These are phyloP conservation scores for Campopleginae sp. DNA, from an alignment of 2,888 invertebrate genomes.

Conservation along the genomic window DNA sequence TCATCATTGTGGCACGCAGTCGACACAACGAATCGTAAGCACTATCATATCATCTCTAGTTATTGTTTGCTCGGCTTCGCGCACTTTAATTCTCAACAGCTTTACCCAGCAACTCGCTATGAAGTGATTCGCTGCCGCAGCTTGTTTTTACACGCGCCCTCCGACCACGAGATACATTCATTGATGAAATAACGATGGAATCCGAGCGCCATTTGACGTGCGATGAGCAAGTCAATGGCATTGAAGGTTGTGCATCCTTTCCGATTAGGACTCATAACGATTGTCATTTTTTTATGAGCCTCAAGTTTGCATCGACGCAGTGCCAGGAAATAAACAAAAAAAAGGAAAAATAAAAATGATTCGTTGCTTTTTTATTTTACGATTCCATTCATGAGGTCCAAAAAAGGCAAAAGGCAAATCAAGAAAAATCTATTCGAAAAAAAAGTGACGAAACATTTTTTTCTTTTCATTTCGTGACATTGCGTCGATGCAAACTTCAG, in stretches of 20 bases:
- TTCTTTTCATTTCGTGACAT: too few relatives aligned
- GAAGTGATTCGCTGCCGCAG: neutral
- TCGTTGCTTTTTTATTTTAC: too few relatives aligned
- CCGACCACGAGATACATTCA: neutral
- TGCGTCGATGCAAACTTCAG: too few relatives aligned
- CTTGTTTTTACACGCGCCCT: neutral
- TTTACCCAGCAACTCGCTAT: neutral
- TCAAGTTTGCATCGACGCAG: too few relatives aligned
- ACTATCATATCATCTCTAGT: slow-evolving; percentile 12
- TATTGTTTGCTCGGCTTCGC: slow-evolving; percentile 13
- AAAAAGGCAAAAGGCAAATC: too few relatives aligned
- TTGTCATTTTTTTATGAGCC: too few relatives aligned
- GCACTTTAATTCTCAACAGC: slow-evolving; percentile 19
- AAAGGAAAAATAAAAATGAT: too few relatives aligned
- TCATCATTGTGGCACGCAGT: slow-evolving; percentile 49
- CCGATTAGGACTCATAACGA: neutral
- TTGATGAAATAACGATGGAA: neutral
- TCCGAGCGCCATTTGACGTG: neutral
- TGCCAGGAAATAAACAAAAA: too few relatives aligned
- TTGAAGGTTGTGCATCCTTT: neutral
- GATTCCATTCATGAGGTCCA: too few relatives aligned
- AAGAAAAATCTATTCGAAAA: too few relatives aligned
- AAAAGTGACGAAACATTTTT: too few relatives aligned
- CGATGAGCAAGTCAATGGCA: neutral
- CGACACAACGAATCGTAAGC: slow-evolving; percentile 64